phyloP scores from a whole-genome alignment of 2,113 vertebrate species.

The Calyptomena viridis region DNA sequence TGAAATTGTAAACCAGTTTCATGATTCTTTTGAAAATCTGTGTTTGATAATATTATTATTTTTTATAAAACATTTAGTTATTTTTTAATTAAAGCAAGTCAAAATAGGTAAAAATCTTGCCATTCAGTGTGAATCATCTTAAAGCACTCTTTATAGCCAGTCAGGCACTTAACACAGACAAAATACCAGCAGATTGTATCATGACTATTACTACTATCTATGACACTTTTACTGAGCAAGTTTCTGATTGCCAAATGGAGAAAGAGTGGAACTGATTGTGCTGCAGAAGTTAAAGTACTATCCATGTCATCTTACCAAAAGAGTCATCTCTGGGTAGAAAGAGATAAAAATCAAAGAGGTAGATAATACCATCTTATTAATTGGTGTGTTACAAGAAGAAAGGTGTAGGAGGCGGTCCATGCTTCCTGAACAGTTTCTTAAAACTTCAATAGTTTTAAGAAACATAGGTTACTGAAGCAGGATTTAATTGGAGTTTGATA shows the following conservation, averaged over 20 bases:
- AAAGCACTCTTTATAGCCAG: background rate
- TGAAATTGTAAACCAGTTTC: background rate
- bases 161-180: background rate
- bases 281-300: background rate
- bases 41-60: background rate
- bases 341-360: background rate
- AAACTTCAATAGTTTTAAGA: background rate
- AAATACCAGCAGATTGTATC: background rate
- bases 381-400: background rate
- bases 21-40: background rate
- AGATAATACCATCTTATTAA: background rate
- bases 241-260: background rate
- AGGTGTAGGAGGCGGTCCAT: background rate
- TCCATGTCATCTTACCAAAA: background rate
- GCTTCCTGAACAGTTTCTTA: background rate
- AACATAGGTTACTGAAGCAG: fast-evolving
- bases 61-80: background rate
- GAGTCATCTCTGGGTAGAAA: background rate
- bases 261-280: background rate
- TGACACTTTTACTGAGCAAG: background rate
- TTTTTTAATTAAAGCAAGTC: background rate
- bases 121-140: background rate
- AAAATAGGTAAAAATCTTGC: background rate
- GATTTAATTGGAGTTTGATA: background rate
- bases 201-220: background rate